phyloP scores from a whole-genome alignment of 2,797 vertebrate genomes.

The Fratercula arctica region DNA sequence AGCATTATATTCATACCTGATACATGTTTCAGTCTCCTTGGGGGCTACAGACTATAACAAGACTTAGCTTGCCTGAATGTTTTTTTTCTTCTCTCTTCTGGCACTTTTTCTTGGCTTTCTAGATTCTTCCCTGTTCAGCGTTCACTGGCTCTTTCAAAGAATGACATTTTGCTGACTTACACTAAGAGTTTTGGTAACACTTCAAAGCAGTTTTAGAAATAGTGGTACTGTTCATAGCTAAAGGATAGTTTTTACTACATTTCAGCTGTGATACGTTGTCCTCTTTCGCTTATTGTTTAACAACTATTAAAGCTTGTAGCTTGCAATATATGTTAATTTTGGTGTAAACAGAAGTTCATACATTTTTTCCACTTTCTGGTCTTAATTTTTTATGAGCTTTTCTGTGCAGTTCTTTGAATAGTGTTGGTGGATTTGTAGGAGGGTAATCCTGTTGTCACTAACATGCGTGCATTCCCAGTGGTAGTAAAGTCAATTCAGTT shows the following conservation, averaged over 20 bases:
- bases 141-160: not conserved
- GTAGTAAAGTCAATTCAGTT: not conserved
- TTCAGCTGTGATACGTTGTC: not conserved
- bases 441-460: not conserved
- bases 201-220: not conserved
- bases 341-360: not conserved
- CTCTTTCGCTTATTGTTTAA: not conserved
- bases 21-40: not conserved
- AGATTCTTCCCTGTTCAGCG: not conserved
- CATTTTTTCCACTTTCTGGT: not conserved
- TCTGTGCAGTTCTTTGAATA: not conserved
- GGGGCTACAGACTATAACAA: not conserved
- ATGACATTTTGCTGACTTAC: not conserved
- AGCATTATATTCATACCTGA: not conserved
- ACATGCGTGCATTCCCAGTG: not conserved
- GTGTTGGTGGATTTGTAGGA: not conserved
- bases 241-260: not conserved
- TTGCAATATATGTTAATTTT: not conserved
- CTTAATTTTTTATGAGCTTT: not conserved
- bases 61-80: not conserved
- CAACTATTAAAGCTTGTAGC: not conserved
- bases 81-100: not conserved
- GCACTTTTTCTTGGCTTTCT: not conserved
- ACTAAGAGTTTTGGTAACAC: not conserved
- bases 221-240: not conserved